These are phyloP conservation scores for Alectoris magna DNA, from an alignment of 2,797 vertebrate species.

Conservation along the genomic window DNA sequence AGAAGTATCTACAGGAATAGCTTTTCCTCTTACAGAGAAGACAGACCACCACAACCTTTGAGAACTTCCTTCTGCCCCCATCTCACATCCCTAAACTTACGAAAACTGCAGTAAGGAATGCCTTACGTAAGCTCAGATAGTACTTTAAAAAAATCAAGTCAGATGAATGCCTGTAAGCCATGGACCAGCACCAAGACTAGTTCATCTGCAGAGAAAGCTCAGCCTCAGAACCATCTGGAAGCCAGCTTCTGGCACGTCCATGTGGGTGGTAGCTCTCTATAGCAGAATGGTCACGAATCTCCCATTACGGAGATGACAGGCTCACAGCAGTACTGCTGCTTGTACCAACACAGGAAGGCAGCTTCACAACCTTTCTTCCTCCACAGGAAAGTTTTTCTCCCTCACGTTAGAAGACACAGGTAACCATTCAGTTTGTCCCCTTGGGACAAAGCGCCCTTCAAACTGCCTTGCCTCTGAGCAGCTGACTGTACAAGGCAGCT, in stretches of 20 bases:
- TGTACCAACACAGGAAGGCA: not conserved
- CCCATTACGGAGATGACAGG: not conserved
- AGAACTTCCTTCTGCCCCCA: not conserved
- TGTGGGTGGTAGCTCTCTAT: constrained; percentile 29
- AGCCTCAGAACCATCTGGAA: constrained; percentile 45
- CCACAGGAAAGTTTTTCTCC: not conserved
- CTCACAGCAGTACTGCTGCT: not conserved
- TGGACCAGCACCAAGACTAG: not conserved
- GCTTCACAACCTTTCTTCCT: not conserved
- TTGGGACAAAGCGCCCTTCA: not conserved
- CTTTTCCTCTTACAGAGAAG: not conserved
- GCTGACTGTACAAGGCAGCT: fast-evolving
- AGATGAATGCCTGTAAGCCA: not conserved
- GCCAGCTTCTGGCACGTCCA: not conserved
- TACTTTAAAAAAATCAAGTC: constrained; percentile 22
- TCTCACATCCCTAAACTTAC: not conserved
- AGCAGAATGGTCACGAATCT: not conserved
- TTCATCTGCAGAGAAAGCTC: constrained; percentile 6
- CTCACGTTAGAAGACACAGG: not conserved
- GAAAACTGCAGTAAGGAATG: not conserved
- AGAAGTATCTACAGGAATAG: constrained; percentile 7
- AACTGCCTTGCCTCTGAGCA: not conserved
- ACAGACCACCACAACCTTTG: not conserved
- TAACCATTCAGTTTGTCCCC: not conserved
- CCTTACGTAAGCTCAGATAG: constrained; percentile 5